Conservation (phyloP, 2,113 vertebrate genomes). For the Donacobius atricapilla region DNA sequence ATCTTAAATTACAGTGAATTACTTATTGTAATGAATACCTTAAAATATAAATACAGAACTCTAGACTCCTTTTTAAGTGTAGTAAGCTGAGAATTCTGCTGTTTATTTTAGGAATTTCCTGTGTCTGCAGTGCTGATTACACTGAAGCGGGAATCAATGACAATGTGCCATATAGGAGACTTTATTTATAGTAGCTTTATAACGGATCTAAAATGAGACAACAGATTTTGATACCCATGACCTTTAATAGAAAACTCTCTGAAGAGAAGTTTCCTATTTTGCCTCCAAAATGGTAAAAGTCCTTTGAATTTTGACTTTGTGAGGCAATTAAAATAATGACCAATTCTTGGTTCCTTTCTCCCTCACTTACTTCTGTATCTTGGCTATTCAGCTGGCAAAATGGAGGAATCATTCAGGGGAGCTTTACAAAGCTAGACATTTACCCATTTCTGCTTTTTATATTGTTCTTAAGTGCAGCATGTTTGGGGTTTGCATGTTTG, state of each 20-base stretch:
- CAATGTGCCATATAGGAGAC: background rate
- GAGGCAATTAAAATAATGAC: background rate
- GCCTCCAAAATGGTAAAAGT: background rate
- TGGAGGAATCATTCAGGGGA: background rate
- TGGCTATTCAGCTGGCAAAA: background rate
- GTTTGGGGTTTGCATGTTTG: background rate
- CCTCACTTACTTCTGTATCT: background rate
- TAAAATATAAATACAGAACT: background rate
- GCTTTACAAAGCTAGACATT: background rate
- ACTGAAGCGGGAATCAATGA: slow-evolving; percentile 20
- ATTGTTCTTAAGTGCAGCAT: background rate
- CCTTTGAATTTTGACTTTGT: background rate
- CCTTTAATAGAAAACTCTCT: slow-evolving; percentile 15
- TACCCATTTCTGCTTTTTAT: background rate
- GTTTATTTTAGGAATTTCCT: slow-evolving; percentile 46
- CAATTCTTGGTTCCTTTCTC: background rate
- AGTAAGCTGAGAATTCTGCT: background rate
- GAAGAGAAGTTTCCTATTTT: background rate
- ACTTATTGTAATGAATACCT: background rate
- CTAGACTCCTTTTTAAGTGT: background rate
- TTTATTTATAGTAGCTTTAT: slow-evolving; percentile 51
- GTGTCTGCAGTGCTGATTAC: slow-evolving; percentile 5
- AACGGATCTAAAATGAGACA: background rate
- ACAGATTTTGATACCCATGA: slow-evolving; percentile 26
- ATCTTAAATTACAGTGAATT: background rate